Evolutionary conservation across 2,797 vertebrate species (phyloP), one percentile per base, ranked within the genome.

Genomic region (Chaetodon trifasciatus): DNA sequence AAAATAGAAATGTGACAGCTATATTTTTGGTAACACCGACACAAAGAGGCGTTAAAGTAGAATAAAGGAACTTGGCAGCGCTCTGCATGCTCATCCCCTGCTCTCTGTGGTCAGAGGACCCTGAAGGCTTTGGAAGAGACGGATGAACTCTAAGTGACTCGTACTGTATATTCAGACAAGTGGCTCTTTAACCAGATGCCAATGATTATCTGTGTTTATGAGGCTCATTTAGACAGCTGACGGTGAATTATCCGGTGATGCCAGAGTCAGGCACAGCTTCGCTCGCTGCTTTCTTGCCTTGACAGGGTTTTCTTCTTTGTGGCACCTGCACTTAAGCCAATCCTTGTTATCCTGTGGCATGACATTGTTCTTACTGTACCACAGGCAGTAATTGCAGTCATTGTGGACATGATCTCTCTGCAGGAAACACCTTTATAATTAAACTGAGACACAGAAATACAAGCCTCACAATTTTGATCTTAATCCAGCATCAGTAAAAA

Each of bases 141-240:
- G 32, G 40, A 71, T 70, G 49, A 83, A 49, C 83, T 85, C 58
- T 8, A 0, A 39, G 58, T 68, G 8, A 56, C 40, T 52, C 24
- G 39, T 17, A 32, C 28, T 32, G 28, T 32, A 57, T 81, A 65
- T 70, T 72, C 58, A 83, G 61, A 84, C 61, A 67, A 79, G 57
- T 44, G 71, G 60, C 69, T 83, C 76, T 66, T 85, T 69, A 78
- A 52, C 76, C 56, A 70, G 65, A 70, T 65, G 80, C 69, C 58
- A 61, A 32, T 65, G 19, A 23, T 40, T 52, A 56, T 86, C 67
- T 65, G 76, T 57, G 62, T 77, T 77, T 56, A 53, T 62, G 62
- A 68, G 67, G 40, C 56, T 78, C 49, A 69, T 68, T 74, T 56
- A 56, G 69, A 24, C 40, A 66, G 46, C 63, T 49, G 55, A 69